phyloP scores from a whole-genome alignment of 2,113 vertebrate species.

The Cyanoramphus novaezelandiae region DNA sequence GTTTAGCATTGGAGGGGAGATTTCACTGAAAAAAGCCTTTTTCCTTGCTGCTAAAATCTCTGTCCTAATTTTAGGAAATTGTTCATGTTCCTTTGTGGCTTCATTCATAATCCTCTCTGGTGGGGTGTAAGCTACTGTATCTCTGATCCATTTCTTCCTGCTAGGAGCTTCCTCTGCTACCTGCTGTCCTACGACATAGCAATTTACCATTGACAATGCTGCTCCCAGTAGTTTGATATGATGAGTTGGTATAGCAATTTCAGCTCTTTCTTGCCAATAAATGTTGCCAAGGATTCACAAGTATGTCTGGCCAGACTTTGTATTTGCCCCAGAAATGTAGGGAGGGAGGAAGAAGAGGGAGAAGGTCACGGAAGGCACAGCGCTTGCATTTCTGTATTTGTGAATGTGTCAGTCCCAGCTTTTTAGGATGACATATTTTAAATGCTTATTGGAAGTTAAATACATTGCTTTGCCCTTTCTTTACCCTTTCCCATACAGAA shows the following conservation, averaged over 20 bases:
- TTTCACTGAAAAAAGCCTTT: not conserved
- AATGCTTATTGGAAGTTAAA: constrained; percentile 32
- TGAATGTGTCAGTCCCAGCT: not conserved
- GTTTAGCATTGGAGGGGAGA: not conserved
- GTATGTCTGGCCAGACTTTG: not conserved
- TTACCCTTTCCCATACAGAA: constrained; percentile 26
- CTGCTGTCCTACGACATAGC: not conserved
- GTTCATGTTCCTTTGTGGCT: not conserved
- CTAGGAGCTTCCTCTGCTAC: constrained; percentile 7
- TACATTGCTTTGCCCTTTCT: constrained; percentile 45
- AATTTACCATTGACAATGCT: constrained; percentile 23
- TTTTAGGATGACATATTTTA: not conserved
- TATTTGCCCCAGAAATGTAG: not conserved
- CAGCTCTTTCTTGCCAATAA: not conserved
- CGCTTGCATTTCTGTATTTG: not conserved
- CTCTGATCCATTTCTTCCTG: not conserved
- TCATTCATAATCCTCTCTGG: not conserved
- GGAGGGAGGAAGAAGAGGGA: not conserved
- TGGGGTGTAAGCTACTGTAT: not conserved
- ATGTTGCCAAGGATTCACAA: not conserved
- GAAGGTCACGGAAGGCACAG: not conserved
- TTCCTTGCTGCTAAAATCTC: not conserved
- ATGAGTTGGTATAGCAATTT: constrained; percentile 1
- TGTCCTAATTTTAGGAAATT: constrained; percentile 36
- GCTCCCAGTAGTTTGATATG: not conserved